Evolutionary conservation across 2,797 vertebrate species (phyloP).

Genomic region (Enteromius argenteus): DNA sequence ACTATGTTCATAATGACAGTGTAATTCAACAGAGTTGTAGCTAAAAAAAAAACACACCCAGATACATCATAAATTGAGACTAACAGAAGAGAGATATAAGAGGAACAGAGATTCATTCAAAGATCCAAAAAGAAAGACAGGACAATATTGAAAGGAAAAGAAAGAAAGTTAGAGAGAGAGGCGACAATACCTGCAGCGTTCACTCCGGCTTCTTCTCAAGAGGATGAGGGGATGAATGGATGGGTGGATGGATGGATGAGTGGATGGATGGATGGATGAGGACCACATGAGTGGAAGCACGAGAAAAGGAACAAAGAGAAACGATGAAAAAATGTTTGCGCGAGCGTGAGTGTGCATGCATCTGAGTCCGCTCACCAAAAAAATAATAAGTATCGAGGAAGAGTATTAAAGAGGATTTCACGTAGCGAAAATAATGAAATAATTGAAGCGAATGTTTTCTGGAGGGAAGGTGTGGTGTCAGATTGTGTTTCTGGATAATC

Average conservation of each 20-base stretch:
- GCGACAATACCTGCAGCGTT: slow-evolving; percentile 77
- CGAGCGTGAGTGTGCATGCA: neutral
- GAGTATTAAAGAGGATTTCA: slow-evolving; percentile 41
- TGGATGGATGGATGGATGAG: slow-evolving; percentile 54
- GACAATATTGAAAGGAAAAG: slow-evolving; percentile 14
- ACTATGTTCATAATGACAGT: slow-evolving; percentile 32
- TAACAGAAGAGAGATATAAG: slow-evolving; percentile 20
- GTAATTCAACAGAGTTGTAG: slow-evolving; percentile 32
- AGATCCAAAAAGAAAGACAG: neutral
- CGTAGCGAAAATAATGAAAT: slow-evolving; percentile 51
- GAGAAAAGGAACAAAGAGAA: slow-evolving; percentile 62
- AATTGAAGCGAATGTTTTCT: slow-evolving; percentile 45
- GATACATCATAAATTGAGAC: slow-evolving; percentile 24
- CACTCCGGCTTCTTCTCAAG: slow-evolving; percentile 73
- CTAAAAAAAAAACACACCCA: slow-evolving; percentile 5
- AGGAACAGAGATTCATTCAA: neutral
- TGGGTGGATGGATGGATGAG: slow-evolving; percentile 53
- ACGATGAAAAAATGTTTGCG: slow-evolving; percentile 62
- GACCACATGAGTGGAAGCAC: slow-evolving; percentile 59
- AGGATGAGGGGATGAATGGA: slow-evolving; percentile 64
- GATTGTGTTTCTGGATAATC: slow-evolving; percentile 55
- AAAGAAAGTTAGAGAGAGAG: slow-evolving; percentile 55
- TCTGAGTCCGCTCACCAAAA: neutral
- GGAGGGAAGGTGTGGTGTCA: slow-evolving; percentile 42
- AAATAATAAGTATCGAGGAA: neutral